A percentile compares a stretch with the other conserved stretches of the same genome.
phyloP scores from a whole-genome alignment of 2,888 invertebrate genomes.

The Trichogramma evanescens region DNA sequence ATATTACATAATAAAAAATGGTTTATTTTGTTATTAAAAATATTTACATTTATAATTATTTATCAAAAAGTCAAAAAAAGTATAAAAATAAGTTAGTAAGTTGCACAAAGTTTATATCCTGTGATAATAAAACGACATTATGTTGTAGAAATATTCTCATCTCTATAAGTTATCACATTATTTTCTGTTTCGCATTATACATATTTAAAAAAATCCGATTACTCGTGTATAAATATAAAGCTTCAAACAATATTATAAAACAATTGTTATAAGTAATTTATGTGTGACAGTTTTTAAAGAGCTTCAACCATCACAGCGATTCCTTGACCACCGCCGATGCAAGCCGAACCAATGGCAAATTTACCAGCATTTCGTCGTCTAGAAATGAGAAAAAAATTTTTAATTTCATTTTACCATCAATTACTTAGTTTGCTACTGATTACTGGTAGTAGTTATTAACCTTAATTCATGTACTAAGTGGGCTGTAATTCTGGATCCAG shows the following conservation, averaged over 20 bases:
- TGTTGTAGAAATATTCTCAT: neutral
- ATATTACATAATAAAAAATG: too few species aligned
- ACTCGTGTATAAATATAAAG: too few species aligned
- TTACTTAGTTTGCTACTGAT: neutral
- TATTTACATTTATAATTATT: too few species aligned
- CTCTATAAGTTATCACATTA: constrained; percentile 7
- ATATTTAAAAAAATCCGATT: too few species aligned
- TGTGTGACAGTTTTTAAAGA: constrained; percentile 46
- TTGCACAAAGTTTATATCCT: too few species aligned
- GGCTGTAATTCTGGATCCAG: constrained; percentile 84
- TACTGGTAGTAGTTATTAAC: constrained; percentile 48
- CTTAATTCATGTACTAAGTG: constrained; percentile 87
- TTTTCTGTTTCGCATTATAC: neutral
- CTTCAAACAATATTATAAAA: too few species aligned
- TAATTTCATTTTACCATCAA: constrained; percentile 7
- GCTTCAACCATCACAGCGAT: constrained; percentile 87
- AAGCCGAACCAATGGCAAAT: constrained; percentile 89
- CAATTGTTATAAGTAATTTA: neutral
- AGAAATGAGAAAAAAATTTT: constrained; percentile 17
- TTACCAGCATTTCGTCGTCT: constrained; percentile 82
- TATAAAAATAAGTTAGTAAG: too few species aligned
- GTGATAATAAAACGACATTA: too few species aligned
- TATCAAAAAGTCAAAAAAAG: too few species aligned
- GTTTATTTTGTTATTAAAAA: too few species aligned
- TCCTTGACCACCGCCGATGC: constrained; percentile 98